Conservation (phyloP, 2,888 invertebrate genomes). For the Monochamus alternatus region DNA sequence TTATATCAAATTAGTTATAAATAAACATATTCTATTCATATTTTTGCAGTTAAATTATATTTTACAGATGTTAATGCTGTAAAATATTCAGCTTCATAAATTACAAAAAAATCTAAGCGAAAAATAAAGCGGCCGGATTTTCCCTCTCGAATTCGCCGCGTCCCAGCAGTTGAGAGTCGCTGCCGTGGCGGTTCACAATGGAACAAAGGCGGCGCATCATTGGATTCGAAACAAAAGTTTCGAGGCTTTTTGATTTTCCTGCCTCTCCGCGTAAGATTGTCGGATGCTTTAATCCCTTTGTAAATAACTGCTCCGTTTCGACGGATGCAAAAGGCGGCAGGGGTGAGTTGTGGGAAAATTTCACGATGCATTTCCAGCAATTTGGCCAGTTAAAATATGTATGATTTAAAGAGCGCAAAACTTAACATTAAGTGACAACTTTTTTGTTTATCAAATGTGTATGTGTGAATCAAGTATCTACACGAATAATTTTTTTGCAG, state of each 20-base stretch:
- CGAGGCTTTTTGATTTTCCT: conserved; percentile 46
- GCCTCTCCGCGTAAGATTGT: conserved; percentile 29
- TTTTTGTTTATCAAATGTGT: too few relatives aligned
- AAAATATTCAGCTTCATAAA: too few relatives aligned
- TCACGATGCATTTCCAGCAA: background rate
- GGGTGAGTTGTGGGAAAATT: background rate
- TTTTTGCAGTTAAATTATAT: too few relatives aligned
- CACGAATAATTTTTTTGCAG: too few relatives aligned
- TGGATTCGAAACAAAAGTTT: conserved; percentile 55
- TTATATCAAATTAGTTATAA: too few relatives aligned
- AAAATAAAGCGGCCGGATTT: too few relatives aligned
- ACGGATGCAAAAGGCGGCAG: background rate
- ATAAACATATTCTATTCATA: too few relatives aligned
- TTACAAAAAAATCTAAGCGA: too few relatives aligned
- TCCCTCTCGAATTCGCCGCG: background rate
- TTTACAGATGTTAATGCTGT: too few relatives aligned
- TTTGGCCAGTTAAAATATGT: background rate
- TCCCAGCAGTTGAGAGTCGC: background rate
- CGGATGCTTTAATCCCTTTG: conserved; percentile 30
- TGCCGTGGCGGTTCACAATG: conserved; percentile 36
- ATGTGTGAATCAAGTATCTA: too few relatives aligned
- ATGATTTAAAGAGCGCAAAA: too few relatives aligned
- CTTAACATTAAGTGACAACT: too few relatives aligned
- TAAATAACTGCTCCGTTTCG: conserved; percentile 23
- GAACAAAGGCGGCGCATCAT: conserved; percentile 57